A percentile compares a stretch with the other conserved stretches of the same genome.
Conservation (phyloP, 2,113 vertebrate species). For the Corythoichthys haematopterus region DNA sequence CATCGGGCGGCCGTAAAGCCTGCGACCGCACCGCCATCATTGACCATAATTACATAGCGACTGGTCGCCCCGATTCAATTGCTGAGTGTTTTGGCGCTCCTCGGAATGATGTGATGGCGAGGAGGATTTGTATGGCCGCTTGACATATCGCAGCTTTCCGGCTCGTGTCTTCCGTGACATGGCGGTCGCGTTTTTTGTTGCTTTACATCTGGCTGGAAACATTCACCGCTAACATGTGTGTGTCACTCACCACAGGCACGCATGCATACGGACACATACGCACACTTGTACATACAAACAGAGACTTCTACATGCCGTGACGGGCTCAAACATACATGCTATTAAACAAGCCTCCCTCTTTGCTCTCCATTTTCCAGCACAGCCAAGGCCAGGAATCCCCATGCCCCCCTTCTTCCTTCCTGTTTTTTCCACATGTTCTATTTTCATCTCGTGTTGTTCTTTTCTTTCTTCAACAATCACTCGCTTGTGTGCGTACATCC, state of each 20-base stretch:
- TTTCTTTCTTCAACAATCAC: background rate
- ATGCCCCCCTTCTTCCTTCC: background rate
- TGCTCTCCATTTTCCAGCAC: slow-evolving; percentile 40
- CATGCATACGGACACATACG: background rate
- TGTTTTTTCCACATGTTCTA: background rate
- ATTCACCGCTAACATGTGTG: background rate
- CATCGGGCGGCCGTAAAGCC: no score
- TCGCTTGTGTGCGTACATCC: background rate
- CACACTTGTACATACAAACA: background rate
- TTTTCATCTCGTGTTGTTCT: background rate
- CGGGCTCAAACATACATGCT: background rate
- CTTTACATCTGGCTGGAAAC: background rate
- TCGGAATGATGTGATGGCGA: background rate
- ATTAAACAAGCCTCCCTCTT: background rate
- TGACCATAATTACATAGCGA: no score
- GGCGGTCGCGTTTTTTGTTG: background rate
- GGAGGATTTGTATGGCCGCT: background rate
- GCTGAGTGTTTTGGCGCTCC: no score
- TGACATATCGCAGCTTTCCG: background rate
- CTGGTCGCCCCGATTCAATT: no score
- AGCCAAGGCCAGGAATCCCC: slow-evolving; percentile 11
- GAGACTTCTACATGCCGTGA: background rate
- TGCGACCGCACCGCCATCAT: no score
- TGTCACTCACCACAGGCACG: no score
- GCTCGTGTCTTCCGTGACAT: background rate